Evolutionary conservation across 2,888 invertebrate species (phyloP).

Genomic region (Polymixis lichenea): DNA sequence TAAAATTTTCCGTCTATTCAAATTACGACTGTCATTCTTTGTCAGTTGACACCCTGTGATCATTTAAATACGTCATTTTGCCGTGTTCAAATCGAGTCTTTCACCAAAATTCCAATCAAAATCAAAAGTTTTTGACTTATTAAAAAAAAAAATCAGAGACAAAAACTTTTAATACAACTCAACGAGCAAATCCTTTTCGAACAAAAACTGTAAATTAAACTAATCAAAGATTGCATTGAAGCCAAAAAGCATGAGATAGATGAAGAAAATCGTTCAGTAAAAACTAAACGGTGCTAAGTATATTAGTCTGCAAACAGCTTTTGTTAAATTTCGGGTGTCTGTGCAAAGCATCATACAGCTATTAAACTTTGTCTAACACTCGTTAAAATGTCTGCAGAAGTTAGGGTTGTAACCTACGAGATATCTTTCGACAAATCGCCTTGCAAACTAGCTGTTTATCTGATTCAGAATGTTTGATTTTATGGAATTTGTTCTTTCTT

Average conservation of each 20-base stretch:
- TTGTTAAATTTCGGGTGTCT: slow-evolving; percentile 44
- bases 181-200: slow-evolving; percentile 7
- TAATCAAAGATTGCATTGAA: slow-evolving; percentile 27
- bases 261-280: slow-evolving; percentile 32
- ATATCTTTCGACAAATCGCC: slow-evolving; percentile 43
- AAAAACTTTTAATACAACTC: background rate
- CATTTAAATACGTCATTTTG: no score
- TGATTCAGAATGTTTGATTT: slow-evolving; percentile 38
- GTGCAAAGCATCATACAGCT: slow-evolving; percentile 31
- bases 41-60: no score
- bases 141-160: background rate
- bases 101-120: background rate
- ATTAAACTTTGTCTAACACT: slow-evolving; percentile 50
- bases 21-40: no score
- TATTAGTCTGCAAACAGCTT: slow-evolving; percentile 48
- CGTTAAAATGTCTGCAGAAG: slow-evolving; percentile 54
- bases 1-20: no score
- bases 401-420: slow-evolving; percentile 33
- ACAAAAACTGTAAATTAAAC: slow-evolving; percentile 22
- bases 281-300: slow-evolving; percentile 37
- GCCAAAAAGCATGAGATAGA: slow-evolving; percentile 15
- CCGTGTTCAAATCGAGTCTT: no score
- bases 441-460: slow-evolving; percentile 49
- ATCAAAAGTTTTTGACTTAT: background rate
- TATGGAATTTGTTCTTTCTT: slow-evolving; percentile 19